Evolutionary conservation across 2,888 invertebrate species (phyloP).

Genomic region (Tetrapedia diversipes): DNA sequence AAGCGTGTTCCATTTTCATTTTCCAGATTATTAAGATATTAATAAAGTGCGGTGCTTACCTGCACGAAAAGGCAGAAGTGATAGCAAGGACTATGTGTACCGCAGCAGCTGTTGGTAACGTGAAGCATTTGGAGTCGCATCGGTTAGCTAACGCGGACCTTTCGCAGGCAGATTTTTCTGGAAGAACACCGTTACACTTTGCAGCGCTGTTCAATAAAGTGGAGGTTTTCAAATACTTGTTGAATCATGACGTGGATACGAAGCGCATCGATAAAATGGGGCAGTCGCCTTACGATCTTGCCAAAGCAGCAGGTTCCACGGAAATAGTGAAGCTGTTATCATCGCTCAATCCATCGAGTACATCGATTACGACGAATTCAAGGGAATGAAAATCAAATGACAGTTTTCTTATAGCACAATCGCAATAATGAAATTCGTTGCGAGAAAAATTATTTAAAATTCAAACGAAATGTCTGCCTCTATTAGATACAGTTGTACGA

Average conservation of each 20-base stretch:
- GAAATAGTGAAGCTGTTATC: conserved; percentile 19
- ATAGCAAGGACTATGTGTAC: conserved; percentile 88
- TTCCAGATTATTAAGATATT: conserved; percentile 86
- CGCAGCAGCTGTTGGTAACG: conserved; percentile 86
- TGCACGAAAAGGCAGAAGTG: conserved; percentile 85
- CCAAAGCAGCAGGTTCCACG: conserved; percentile 67
- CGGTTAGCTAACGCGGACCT: conserved; percentile 88
- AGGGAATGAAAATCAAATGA: conserved; percentile 38
- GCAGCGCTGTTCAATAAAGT: conserved; percentile 86
- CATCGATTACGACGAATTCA: not conserved
- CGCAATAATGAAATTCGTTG: not conserved
- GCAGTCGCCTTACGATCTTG: conserved; percentile 85
- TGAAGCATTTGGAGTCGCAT: conserved; percentile 86
- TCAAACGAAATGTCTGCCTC: conserved; percentile 6
- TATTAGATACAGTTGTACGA: not conserved
- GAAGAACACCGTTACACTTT: conserved; percentile 88
- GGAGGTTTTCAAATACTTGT: conserved; percentile 84
- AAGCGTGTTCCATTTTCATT: not conserved
- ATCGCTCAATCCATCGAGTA: not conserved
- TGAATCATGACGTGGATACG: conserved; percentile 83
- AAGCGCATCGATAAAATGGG: conserved; percentile 84
- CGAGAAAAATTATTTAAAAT: not conserved
- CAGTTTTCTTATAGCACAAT: too few species aligned
- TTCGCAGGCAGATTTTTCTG: conserved; percentile 85
- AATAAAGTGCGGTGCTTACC: conserved; percentile 89